These are phyloP conservation scores for Podotricha telesiphe DNA, from an alignment of 2,888 invertebrate genomes.

Conservation along the genomic window DNA sequence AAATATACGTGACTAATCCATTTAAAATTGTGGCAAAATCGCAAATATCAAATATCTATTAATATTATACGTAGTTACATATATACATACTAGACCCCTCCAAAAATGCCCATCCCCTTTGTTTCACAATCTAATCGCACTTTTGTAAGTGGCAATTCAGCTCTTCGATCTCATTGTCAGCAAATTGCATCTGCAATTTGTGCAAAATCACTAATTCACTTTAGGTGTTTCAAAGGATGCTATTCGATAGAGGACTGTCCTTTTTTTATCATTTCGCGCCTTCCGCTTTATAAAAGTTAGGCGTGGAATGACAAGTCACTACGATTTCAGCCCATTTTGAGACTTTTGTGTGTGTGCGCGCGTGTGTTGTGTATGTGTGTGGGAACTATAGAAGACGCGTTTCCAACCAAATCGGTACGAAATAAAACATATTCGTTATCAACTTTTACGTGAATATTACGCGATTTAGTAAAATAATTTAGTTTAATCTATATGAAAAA, in stretches of 20 bases:
- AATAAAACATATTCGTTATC: too few species aligned
- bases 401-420: too few species aligned
- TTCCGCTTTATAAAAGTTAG: background rate
- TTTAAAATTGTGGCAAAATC: too few species aligned
- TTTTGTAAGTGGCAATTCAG: slow-evolving; percentile 11
- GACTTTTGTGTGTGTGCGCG: too few species aligned
- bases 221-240: slow-evolving; percentile 16
- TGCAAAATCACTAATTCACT: slow-evolving; percentile 10
- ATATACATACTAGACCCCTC: background rate
- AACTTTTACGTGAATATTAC: too few species aligned
- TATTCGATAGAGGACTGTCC: background rate
- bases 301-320: background rate
- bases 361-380: too few species aligned
- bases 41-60: too few species aligned
- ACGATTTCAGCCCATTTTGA: background rate
- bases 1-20: too few species aligned
- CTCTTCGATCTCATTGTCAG: slow-evolving; percentile 18
- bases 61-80: background rate
- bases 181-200: slow-evolving; percentile 21
- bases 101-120: background rate
- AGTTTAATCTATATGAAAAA: too few species aligned
- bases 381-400: too few species aligned
- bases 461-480: too few species aligned
- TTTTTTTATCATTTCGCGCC: background rate
- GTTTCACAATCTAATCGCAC: slow-evolving; percentile 11